Evolutionary conservation across 2,113 vertebrate genomes (phyloP), one percentile per base, ranked within the genome.

Genomic region (Syngnathus floridae): DNA sequence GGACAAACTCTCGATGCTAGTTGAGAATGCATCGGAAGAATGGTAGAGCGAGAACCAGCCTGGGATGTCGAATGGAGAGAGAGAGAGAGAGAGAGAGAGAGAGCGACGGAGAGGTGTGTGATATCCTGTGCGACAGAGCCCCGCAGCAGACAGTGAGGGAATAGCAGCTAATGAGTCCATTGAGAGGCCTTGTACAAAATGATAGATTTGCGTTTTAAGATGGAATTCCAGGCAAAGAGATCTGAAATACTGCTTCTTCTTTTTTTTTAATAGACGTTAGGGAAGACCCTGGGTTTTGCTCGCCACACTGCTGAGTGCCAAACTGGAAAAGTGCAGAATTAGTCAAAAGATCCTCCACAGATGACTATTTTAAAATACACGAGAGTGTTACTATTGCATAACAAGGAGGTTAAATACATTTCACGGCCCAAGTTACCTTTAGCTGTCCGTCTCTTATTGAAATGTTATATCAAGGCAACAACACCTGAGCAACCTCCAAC

Each of bases 81-180:
- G 60, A 59, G 66, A 35, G 43, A 35, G 60, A 19, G 60, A 59
- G 58, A 66, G 59, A 69, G 76, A 65, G 31, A 7, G 62, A 62
- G 65, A 70, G 73, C 75, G 72, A 69, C 73, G 69, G 49, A 61
- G 49, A 8, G 14, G 7, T 13, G 59, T 66, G 75, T 77, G 79
- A 90, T 91, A 90, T 89, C 72, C 85, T 84, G 83, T 87, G 84
- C 85, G 85, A 85, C 87, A 91, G 89, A 90, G 90, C 88, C 90
- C 81, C 90, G 88, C 85, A 91, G 88, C 90, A 90, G 90, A 86
- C 82, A 73, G 26, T 75, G 40, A 61, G 59, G 89, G 90, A 88
- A 91, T 78, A 87, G 88, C 90, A 91, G 83, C 81, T 72, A 49
- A 63, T 10, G 38, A 57, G 66, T 49, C 57, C 36, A 21, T 36